Evolutionary conservation across 2,888 invertebrate genomes (phyloP), one percentile per base, ranked within the genome.

Genomic region (Rapana venosa): DNA sequence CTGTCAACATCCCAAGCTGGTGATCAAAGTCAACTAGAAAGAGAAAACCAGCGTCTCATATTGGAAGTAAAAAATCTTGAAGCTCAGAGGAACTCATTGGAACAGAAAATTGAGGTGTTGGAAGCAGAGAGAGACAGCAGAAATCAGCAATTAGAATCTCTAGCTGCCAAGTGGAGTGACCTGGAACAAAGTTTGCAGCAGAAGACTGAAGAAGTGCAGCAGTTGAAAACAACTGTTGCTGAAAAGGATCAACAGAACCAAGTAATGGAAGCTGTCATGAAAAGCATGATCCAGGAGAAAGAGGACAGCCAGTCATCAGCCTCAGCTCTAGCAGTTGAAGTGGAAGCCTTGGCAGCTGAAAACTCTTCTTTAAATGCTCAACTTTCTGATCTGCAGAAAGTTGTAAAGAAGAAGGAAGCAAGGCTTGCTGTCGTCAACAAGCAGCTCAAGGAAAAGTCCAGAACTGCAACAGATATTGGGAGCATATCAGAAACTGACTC

Each of bases 341-440:
- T 92, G 36, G 90, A 91, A 20, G 70, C 89, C 17, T 85, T 77
- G 15, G 89, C 88, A 35, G 56, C 32, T 47, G 74, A 90, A 32
- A 88, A 81, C 36, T 58, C 66, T n/a, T 87, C 88, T 0, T 61
- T 91, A 22, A 90, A 58, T 47, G 86, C 90, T 35, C 91, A 92
- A 81, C 35, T 91, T 13, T 26, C 89, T 70, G 90, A 90, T 26
- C 77, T 91, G 6, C 90, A 91, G 84, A 94, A 93, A 91, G 87
- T 92, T 5, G 90, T 93, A 56, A 94, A 93, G 90, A 92, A 93
- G 35, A 92, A 92, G 84, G 94, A 93, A 91, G 93, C 93, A 1
- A 93, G 92, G 88, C 91, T 93, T 86, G 92, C 92, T 11, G 92
- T 93, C 79, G 85, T 92, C 22, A 92, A 88, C 35, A 94, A 93